Base-by-base conservation (phyloP, 92 coral and sea anemone species). In the Pocillopora meandrina region DNA sequence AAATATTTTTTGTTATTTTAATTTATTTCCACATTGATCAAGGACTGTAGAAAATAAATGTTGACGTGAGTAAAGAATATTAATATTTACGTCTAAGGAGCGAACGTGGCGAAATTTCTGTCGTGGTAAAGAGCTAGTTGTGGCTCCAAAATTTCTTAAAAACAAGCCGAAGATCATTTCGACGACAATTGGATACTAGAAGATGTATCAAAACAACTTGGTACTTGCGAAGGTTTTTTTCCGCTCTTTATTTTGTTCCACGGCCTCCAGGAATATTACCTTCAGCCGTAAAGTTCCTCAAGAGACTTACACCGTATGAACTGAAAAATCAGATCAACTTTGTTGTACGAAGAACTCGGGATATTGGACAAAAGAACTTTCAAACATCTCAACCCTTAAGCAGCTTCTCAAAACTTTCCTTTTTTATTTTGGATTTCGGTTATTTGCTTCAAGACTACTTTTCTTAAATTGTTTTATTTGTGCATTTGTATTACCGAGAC, bases 201-300 rank as follows among this genome's bases (percentile, higher is more conserved):
- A 71, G 57, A 81, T 81, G 85, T 12, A 81, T 71, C 85, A 5
- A 26, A 71, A 71, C 34, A 81, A 81, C 71, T 71, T 81, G 85
- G 85, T 81, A 81, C 76, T 36, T 16, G 61, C 61, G 1, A 35
- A 81, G 70, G 85, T 20, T 66, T 67, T 70, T 2, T 70, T 18
- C 47, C 16, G 1, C 8, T 70, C 17, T 21, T 12, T 65, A 47
- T 36, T 65, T 65, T 65, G 6, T 65, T 20, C 2, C 7, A 14
- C 9, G 14, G 2, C 13, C n/a, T 63, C 34, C 21, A 65, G 16
- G 36, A 63, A 62, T 2, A 20, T 60, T 12, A 35, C 65, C 67
- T n/a, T 13, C 12, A 6, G 36, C 35, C 33, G 13, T 21, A 9
- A 26, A 26, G 31, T 26, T 26, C 31, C 8, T 42, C 52, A 42